A percentile compares a stretch with the other conserved stretches of the same genome.
These are phyloP conservation scores for Trigoniulus corallinus DNA, from an alignment of 1,140 invertebrate genomes.

Conservation along the genomic window DNA sequence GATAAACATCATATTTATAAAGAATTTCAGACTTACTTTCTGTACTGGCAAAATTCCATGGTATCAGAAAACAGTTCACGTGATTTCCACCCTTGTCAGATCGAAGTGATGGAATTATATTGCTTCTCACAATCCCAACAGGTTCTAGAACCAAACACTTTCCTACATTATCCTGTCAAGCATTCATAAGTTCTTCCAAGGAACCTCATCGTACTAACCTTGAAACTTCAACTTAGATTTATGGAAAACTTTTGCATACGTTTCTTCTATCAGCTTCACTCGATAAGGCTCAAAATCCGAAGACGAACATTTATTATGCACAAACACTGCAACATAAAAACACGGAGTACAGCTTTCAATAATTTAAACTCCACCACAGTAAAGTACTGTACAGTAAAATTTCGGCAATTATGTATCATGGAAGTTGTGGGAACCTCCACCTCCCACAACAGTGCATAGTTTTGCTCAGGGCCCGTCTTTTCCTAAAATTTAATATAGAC, in stretches of 20 bases:
- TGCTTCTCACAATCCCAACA: conserved; percentile 33
- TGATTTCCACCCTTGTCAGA: conserved; percentile 34
- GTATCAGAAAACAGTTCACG: conserved; percentile 54
- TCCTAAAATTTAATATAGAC: no score
- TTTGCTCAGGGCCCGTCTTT: no score
- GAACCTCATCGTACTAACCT: conserved; percentile 18
- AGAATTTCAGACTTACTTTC: conserved; percentile 8
- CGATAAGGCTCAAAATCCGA: conserved; percentile 48
- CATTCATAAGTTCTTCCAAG: neutral
- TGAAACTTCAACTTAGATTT: conserved; percentile 50
- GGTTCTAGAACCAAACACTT: conserved; percentile 11
- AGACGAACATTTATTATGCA: conserved; percentile 53
- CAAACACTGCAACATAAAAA: conserved; percentile 32
- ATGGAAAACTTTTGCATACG: conserved; percentile 43
- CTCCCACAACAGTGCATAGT: no score
- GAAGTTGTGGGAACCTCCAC: no score
- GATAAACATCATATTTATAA: neutral
- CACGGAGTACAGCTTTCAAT: no score
- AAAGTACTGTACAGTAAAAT: no score
- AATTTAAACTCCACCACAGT: no score
- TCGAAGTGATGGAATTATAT: conserved; percentile 34
- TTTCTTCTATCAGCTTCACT: conserved; percentile 44
- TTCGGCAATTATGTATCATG: no score
- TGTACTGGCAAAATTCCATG: conserved; percentile 41
- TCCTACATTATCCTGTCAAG: neutral